Base-by-base conservation (phyloP, 2,113 vertebrate genomes). In the Herpailurus yagouaroundi region DNA sequence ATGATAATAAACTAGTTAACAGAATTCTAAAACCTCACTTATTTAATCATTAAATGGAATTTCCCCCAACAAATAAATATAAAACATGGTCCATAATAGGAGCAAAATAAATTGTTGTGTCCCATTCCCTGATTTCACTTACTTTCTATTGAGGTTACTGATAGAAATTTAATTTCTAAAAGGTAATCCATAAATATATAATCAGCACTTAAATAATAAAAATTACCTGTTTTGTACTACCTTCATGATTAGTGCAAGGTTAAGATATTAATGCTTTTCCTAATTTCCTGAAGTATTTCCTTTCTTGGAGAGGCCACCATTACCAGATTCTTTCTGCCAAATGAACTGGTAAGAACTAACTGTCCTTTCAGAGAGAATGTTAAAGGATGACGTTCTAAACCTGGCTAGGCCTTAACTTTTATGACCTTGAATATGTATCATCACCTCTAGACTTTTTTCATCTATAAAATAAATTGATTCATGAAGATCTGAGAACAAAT, bases 21-120 rank as follows among this genome's bases (percentile, higher is more conserved):
- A 96, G 41, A 95, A 97, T 64, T 88, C 71, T 91, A 88, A 95
- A 98, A 91, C 69, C 29, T 88, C 7, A 85, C 63, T 89, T 88
- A 87, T n/a, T 16, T 82, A 89, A 74, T 38, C 84, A 93, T 69
- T 55, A 77, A 93, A 80, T 4, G n/a, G 52, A 93, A 85, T 86
- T 66, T 84, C 27, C 11, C 8, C 14, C n/a, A 50, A 52, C 23
- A 81, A 27, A 29, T 77, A 91, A 89, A 83, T 52, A 81, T 64
- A 82, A 85, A 57, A 55, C 29, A 97, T 48, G 57, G 9, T 19
- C 82, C 31, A 7, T 84, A 55, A 48, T 5, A 91, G 25, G 36
- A 88, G 7, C 69, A 97, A 94, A 94, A 89, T 87, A 52, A 94
- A 95, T 74, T 57, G 13, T 81, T 13, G 10, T 14, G 74, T 63